Evolutionary conservation across 2,113 vertebrate species (phyloP).

Genomic region (Notarius quadriscutis): DNA sequence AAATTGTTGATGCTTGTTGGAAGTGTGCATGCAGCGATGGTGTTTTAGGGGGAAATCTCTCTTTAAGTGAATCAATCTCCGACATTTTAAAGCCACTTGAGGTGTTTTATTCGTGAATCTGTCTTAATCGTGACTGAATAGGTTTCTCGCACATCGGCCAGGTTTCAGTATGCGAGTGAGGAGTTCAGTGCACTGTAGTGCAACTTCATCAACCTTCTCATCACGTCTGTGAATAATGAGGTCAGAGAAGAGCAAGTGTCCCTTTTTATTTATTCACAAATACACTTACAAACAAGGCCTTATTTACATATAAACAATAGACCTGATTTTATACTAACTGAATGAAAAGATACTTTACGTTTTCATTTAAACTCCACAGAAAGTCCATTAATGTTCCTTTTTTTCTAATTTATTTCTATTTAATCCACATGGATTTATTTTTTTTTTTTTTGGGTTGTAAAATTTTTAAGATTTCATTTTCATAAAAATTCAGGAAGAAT

Average conservation of each 20-base stretch:
- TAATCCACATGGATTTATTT: background rate
- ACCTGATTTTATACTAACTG: background rate
- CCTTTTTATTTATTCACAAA: background rate
- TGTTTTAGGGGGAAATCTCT: background rate
- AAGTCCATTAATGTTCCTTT: background rate
- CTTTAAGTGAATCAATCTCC: background rate
- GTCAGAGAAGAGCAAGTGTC: background rate
- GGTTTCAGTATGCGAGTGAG: background rate
- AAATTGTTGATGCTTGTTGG: background rate
- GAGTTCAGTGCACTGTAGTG: background rate
- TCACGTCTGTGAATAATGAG: conserved; percentile 14
- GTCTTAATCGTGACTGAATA: background rate
- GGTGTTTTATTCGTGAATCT: background rate
- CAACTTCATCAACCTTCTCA: conserved; percentile 3
- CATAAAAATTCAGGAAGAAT: background rate
- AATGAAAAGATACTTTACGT: background rate
- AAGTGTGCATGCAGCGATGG: background rate
- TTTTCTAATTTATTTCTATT: background rate
- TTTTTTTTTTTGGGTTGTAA: background rate
- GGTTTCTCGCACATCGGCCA: background rate
- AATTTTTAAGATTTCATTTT: too few relatives aligned
- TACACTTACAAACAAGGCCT: background rate
- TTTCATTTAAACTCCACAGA: background rate
- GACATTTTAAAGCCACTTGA: background rate
- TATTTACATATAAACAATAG: background rate